Percentiles rank a stretch among this genome's conserved stretches.
These are phyloP conservation scores for Gasterosteus aculeatus DNA, from an alignment of 2,113 vertebrate species.

Conservation along the genomic window DNA sequence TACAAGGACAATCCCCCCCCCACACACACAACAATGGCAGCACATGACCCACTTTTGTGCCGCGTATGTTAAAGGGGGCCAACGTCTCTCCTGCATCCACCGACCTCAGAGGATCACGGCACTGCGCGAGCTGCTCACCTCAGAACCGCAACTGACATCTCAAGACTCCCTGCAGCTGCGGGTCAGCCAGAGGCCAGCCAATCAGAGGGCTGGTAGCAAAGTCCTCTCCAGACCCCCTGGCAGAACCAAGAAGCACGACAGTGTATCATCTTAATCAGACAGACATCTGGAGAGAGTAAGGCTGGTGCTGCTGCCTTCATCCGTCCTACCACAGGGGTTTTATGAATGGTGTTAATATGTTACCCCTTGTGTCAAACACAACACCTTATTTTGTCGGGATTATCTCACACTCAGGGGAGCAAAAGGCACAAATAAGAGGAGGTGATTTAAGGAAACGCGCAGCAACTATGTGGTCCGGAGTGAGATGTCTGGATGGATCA, in stretches of 20 bases:
- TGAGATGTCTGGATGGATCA: slow-evolving; percentile 71
- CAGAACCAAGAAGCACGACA: slow-evolving; percentile 70
- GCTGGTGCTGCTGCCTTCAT: slow-evolving; percentile 51
- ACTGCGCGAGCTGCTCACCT: slow-evolving; percentile 36
- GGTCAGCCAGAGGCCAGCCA: slow-evolving; percentile 70
- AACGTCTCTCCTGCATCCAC: slow-evolving; percentile 10
- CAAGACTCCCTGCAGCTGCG: slow-evolving; percentile 56
- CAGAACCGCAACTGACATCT: slow-evolving; percentile 50
- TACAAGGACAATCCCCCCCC: slow-evolving; percentile 13
- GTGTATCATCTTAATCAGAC: slow-evolving; percentile 72
- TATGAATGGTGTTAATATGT: slow-evolving; percentile 51
- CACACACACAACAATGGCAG: background rate
- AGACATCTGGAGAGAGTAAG: slow-evolving; percentile 62
- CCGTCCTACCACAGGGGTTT: slow-evolving; percentile 37
- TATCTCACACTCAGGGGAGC: slow-evolving; percentile 19
- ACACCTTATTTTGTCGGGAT: slow-evolving; percentile 38
- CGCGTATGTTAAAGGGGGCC: slow-evolving; percentile 17
- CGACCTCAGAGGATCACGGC: slow-evolving; percentile 30
- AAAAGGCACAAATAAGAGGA: slow-evolving; percentile 21
- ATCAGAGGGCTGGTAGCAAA: slow-evolving; percentile 59
- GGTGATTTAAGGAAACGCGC: slow-evolving; percentile 71
- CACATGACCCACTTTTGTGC: slow-evolving; percentile 51
- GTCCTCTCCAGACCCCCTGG: slow-evolving; percentile 71
- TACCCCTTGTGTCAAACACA: slow-evolving; percentile 24
- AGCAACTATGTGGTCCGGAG: slow-evolving; percentile 67